These are phyloP conservation scores for Strigops habroptila DNA, from an alignment of 2,113 vertebrate species.

Conservation along the genomic window DNA sequence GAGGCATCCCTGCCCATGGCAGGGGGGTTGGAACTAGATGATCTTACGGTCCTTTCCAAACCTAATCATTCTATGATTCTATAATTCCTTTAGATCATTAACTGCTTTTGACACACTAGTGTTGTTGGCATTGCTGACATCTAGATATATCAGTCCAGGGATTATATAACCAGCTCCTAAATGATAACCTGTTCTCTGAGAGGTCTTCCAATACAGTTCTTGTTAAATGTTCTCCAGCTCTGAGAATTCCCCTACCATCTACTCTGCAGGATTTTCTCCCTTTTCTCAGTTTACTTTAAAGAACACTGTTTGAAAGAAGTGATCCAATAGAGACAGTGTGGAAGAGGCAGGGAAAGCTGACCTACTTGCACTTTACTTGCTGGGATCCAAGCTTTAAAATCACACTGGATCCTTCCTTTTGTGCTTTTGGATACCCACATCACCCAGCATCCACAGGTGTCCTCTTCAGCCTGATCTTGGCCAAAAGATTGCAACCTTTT, in stretches of 20 bases:
- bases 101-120: not conserved
- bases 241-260: not conserved
- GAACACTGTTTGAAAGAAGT: not conserved
- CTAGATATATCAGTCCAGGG: not conserved
- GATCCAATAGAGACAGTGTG: accelerated
- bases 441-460: not conserved
- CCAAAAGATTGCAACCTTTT: not conserved
- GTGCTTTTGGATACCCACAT: not conserved
- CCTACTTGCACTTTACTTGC: not conserved
- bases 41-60: not conserved
- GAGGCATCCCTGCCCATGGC: not conserved
- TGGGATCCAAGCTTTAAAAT: not conserved
- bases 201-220: not conserved
- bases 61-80: not conserved
- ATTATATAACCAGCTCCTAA: not conserved
- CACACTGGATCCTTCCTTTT: not conserved
- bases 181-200: not conserved
- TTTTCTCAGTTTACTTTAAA: not conserved
- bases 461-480: not conserved
- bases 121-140: not conserved
- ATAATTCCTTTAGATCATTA: not conserved
- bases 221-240: not conserved
- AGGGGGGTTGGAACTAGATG: not conserved
- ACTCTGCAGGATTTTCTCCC: not conserved
- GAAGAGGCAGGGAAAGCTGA: not conserved